Evolutionary conservation across 2,113 vertebrate species (phyloP).

Genomic region (Tapirus terrestris): DNA sequence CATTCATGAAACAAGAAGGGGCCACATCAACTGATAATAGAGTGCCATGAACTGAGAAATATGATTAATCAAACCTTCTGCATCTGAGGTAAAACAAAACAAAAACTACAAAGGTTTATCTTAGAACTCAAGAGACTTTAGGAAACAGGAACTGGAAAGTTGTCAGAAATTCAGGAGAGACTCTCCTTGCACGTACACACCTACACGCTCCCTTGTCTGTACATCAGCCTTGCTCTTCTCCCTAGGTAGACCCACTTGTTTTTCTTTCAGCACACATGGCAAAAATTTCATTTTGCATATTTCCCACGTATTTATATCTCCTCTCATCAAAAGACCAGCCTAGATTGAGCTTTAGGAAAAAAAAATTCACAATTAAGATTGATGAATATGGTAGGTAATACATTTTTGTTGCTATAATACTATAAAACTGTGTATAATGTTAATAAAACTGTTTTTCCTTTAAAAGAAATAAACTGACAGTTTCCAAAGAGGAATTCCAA

Average conservation of each 20-base stretch:
- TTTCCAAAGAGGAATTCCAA: neutral
- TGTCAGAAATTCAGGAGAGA: neutral
- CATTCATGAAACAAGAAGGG: neutral
- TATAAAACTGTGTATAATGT: neutral
- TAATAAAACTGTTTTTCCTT: neutral
- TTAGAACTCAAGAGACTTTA: neutral
- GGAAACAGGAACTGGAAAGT: neutral
- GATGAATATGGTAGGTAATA: neutral
- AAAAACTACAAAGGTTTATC: neutral
- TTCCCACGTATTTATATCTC: neutral
- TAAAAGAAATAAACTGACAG: neutral
- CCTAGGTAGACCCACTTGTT: neutral
- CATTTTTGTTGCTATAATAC: neutral
- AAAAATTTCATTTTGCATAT: neutral
- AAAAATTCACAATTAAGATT: neutral
- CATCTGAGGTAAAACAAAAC: neutral
- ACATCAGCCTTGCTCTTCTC: neutral
- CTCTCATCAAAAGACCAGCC: neutral
- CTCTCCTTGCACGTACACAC: no score
- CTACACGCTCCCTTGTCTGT: neutral
- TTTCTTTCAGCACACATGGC: neutral
- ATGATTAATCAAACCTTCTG: neutral
- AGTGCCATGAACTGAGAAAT: neutral
- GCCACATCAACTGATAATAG: neutral
- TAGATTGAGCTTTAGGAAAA: neutral